Evolutionary conservation across 1,140 invertebrate genomes (phyloP), one percentile per base, ranked within the genome.

Genomic region (Drosophila littoralis): DNA sequence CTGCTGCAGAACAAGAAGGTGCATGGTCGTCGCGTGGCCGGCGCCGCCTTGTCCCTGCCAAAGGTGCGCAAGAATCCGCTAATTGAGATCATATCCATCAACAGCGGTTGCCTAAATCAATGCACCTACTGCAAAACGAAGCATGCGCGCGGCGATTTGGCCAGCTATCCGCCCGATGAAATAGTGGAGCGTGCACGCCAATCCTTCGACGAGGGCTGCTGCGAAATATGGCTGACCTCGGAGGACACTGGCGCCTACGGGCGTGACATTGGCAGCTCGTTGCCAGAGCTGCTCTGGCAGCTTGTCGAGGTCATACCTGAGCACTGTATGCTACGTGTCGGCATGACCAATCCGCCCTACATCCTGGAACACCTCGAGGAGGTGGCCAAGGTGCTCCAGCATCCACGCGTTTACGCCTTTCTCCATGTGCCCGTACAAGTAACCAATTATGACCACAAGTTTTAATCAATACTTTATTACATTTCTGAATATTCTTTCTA

Each of bases 91-190:
- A 98, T 99, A 74, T 95, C 99, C 0, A 99, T 99, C 12, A 99
- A 98, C 92, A 99, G 98, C 2, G 99, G 98, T 0, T 99, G 99
- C 91, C 93, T 99, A 5, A 99, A 99, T 93, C 97, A 99, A 79
- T 99, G 99, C 92, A 99, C 98, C 0, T 99, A 99, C 91, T 99
- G 98, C 90, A 99, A 99, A 93, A 99, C 98, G 0, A 99, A 99
- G 92, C 98, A 99, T 93, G 98, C 98, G 0, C 93, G 98, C 72
- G 99, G 99, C 0, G 97, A 99, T 91, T 92, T 99, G 1, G 98
- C 97, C 0, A 99, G 98, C 92, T 99, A 99, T 93, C 95, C 95
- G 0, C 96, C 97, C 0, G 95, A 96, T 61, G 96, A 97, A 92
- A 97, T 98, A 32, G 94, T 97, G 0, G 94, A 95, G 12, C 93